phyloP scores from a whole-genome alignment of 2,113 vertebrate species.

The Tamias sibiricus region DNA sequence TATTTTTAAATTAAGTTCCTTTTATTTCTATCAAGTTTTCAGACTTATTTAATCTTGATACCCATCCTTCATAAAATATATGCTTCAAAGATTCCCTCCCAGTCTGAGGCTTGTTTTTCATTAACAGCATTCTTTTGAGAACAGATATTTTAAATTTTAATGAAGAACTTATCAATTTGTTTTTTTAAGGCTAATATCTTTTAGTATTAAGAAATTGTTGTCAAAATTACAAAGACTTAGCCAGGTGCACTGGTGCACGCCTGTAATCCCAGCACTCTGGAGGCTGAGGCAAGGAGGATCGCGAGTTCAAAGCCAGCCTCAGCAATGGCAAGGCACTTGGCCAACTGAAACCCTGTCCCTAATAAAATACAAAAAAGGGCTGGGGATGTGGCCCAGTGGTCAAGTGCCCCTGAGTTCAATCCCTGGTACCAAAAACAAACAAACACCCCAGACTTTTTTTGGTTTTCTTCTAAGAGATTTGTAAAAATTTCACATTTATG shows the following conservation, averaged over 20 bases:
- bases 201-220: neutral
- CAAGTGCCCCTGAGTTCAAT: too few species aligned
- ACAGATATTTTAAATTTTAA: neutral
- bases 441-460: neutral
- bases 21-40: neutral
- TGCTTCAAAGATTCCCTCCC: neutral
- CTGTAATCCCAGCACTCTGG: too few species aligned
- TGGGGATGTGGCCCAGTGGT: too few species aligned
- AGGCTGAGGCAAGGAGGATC: too few species aligned
- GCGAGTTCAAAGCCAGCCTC: too few species aligned
- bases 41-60: neutral
- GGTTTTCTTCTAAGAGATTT: neutral
- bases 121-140: neutral
- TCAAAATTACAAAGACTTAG: neutral
- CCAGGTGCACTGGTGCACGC: too few species aligned
- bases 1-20: neutral
- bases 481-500: neutral
- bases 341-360: too few species aligned
- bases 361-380: too few species aligned
- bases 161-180: neutral
- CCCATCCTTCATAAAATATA: neutral
- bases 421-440: too few species aligned
- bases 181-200: neutral
- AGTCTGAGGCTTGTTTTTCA: neutral
- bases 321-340: too few species aligned